Conservation (phyloP, 2,797 vertebrate species). For the Helostoma temminkii region DNA sequence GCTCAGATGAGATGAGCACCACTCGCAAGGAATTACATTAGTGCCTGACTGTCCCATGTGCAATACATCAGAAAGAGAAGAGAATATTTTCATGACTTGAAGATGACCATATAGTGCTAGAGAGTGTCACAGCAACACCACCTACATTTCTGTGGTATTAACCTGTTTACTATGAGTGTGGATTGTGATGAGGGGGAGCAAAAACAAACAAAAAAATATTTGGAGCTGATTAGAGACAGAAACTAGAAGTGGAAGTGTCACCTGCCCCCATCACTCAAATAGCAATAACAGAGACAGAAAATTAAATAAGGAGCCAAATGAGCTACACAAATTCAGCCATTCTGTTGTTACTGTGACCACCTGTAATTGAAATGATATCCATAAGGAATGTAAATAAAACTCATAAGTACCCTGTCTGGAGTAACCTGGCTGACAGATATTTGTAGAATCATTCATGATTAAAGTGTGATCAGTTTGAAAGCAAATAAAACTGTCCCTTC, state of each 20-base stretch:
- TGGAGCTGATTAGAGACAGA: slow-evolving; percentile 8
- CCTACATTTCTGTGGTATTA: slow-evolving; percentile 26
- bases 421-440: not conserved
- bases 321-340: not conserved
- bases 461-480: slow-evolving; percentile 2
- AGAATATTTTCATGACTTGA: slow-evolving; percentile 59
- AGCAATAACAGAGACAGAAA: slow-evolving; percentile 9
- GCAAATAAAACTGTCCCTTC: not conserved
- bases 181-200: slow-evolving; percentile 4
- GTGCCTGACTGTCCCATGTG: slow-evolving; percentile 60
- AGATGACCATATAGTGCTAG: slow-evolving; percentile 46
- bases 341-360: not conserved
- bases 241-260: not conserved
- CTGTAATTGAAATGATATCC: not conserved
- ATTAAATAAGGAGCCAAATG: not conserved
- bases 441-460: not conserved
- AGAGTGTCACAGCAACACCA: slow-evolving; percentile 35
- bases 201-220: slow-evolving; percentile 10
- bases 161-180: slow-evolving; percentile 24
- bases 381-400: not conserved
- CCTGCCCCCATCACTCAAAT: not conserved
- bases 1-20: slow-evolving; percentile 77
- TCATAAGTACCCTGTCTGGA: not conserved
- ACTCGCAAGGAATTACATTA: slow-evolving; percentile 77
- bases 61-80: slow-evolving; percentile 63